These are phyloP conservation scores for Alosa sapidissima DNA, from an alignment of 2,797 vertebrate species.

Conservation along the genomic window DNA sequence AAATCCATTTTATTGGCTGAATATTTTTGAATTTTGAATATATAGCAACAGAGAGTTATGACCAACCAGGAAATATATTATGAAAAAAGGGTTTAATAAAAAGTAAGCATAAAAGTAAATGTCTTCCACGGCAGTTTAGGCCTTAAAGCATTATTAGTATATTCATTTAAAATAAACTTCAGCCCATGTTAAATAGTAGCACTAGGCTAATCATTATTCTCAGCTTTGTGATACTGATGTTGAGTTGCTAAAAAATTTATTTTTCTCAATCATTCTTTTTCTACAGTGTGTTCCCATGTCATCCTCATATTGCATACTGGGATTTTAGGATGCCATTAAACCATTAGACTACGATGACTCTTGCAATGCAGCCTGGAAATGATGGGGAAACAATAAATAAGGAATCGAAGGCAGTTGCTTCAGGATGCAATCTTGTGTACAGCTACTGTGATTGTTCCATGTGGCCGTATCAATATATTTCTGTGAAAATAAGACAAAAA, in stretches of 20 bases:
- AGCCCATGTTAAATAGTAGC: neutral
- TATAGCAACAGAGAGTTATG: neutral
- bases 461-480: conserved; percentile 91
- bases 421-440: conserved; percentile 92
- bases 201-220: neutral
- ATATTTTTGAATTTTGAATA: neutral
- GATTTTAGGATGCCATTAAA: neutral
- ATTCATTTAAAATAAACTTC: neutral
- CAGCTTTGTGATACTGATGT: neutral
- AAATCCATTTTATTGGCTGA: conserved; percentile 12
- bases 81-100: neutral
- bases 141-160: neutral
- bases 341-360: neutral
- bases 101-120: neutral
- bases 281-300: neutral
- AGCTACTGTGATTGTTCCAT: conserved; percentile 89
- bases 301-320: neutral
- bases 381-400: conserved; percentile 9
- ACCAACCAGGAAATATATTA: neutral
- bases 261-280: neutral
- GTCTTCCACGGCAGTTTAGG: neutral
- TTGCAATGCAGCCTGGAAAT: neutral
- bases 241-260: neutral
- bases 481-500: conserved; percentile 65
- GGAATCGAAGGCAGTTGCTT: conserved; percentile 47